phyloP scores from a whole-genome alignment of 2,797 vertebrate genomes.

The Florisuga fusca region DNA sequence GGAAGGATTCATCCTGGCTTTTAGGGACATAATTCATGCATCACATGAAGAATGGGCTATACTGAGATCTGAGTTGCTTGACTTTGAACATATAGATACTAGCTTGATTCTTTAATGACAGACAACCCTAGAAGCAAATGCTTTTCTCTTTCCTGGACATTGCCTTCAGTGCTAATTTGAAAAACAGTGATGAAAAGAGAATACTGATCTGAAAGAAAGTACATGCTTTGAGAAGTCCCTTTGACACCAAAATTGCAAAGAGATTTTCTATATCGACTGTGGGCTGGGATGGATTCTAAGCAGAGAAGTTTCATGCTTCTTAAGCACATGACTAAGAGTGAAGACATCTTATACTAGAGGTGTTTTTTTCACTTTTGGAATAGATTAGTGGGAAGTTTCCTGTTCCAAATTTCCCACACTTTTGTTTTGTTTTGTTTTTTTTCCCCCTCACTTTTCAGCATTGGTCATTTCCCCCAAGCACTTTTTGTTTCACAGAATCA shows the following conservation, averaged over 20 bases:
- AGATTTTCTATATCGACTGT: neutral
- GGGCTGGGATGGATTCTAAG: neutral
- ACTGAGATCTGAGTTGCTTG: neutral
- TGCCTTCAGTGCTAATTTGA: neutral
- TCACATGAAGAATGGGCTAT: neutral
- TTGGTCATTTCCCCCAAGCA: neutral
- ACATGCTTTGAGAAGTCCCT: neutral
- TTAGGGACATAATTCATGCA: neutral
- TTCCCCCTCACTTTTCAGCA: neutral
- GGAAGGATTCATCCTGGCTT: neutral
- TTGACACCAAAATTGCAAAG: neutral
- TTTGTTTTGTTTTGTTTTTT: neutral
- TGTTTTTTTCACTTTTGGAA: neutral
- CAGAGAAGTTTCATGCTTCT: constrained; percentile 7
- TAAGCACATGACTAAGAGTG: neutral
- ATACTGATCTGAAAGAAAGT: neutral
- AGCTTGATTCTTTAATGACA: neutral
- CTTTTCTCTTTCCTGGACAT: neutral
- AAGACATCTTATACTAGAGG: neutral
- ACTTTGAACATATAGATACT: neutral
- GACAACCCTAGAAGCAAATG: neutral
- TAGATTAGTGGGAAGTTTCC: neutral
- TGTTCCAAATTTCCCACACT: neutral
- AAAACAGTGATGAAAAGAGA: neutral
- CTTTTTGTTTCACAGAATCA: neutral